Evolutionary conservation across 2,888 invertebrate species (phyloP).

Genomic region (Calameuta pallipes): DNA sequence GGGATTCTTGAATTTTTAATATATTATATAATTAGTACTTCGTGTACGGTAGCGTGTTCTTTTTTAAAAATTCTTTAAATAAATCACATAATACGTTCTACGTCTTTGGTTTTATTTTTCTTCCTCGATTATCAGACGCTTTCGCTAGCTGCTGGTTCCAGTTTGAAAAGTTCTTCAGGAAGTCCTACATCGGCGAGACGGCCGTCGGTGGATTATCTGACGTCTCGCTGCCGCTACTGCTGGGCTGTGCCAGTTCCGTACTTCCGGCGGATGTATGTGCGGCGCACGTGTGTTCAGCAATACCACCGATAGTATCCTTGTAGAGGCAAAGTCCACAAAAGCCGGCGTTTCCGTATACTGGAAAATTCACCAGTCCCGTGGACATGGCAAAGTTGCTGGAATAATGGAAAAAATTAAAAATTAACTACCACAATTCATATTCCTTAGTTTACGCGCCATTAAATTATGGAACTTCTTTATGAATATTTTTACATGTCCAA

Average conservation of each 20-base stretch:
- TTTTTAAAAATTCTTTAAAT: neutral
- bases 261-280: neutral
- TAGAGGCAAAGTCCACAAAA: slow-evolving; percentile 54
- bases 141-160: neutral
- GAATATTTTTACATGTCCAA: neutral
- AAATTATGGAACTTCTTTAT: neutral
- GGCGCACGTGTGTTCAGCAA: slow-evolving; percentile 38
- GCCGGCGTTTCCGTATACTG: slow-evolving; percentile 44
- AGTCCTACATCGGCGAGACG: slow-evolving; percentile 35
- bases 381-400: slow-evolving; percentile 58
- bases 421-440: neutral
- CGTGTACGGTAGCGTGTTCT: neutral
- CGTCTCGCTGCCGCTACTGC: slow-evolving; percentile 45
- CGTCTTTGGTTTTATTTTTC: slow-evolving; percentile 6
- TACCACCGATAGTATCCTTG: slow-evolving; percentile 43
- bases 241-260: slow-evolving; percentile 21
- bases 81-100: neutral
- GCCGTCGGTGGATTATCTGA: slow-evolving; percentile 44
- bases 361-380: slow-evolving; percentile 52
- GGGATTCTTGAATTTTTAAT: neutral
- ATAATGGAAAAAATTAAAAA: slow-evolving; percentile 19
- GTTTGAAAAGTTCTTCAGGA: neutral
- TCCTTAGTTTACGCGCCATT: neutral
- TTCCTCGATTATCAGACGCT: neutral
- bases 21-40: neutral